Evolutionary conservation across 30 jellyfish, hydroid and myxozoan species (phyloP), one percentile per base, ranked within the genome.

Genomic region (Phacellophora camtschatica): DNA sequence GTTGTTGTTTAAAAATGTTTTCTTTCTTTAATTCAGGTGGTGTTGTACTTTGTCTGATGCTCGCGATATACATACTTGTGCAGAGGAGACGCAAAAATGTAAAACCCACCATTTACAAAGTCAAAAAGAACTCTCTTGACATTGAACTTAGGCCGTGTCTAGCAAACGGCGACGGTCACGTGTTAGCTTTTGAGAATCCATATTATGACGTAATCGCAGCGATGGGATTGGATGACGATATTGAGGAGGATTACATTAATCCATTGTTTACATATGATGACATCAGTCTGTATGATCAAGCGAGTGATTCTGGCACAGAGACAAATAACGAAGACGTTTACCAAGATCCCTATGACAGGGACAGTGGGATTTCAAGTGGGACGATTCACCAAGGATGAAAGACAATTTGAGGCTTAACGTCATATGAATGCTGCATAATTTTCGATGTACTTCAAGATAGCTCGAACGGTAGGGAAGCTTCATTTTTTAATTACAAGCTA

Each of bases 151-250:
- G 86, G 67, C 96, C 96, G 0, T 81, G 91, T 35, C 87, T 92
- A 19, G 85, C 85, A 3, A 83, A 57, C 84, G 88, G 92, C 3
- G 85, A 79, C 28, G 77, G 95, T 30, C 98, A 92, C 74, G 89
- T 85, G 62, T 83, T 83, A 27, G 95, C 98, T 0, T 92, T 92
- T 76, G 96, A 92, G 74, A 92, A 92, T 42, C 98, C 98, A 1
- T 92, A 92, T 55, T 92, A 92, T 92, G 98, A 92, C 74, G 98
- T 92, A 84, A 92, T 92, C 0, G 98, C 98, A 24, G 98, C 98
- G 0, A 92, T 92, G 98, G 98, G 98, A n/a, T 62, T 92, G 68
- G 98, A 92, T 81, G 98, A 92, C 37, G 98, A 92, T 22, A 92
- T 92, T 10, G 98, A 92, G 43, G 98, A 92, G 68, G 98, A 92